These are phyloP conservation scores for Lissonota sp. DNA, from an alignment of 2,888 invertebrate genomes.

Conservation along the genomic window DNA sequence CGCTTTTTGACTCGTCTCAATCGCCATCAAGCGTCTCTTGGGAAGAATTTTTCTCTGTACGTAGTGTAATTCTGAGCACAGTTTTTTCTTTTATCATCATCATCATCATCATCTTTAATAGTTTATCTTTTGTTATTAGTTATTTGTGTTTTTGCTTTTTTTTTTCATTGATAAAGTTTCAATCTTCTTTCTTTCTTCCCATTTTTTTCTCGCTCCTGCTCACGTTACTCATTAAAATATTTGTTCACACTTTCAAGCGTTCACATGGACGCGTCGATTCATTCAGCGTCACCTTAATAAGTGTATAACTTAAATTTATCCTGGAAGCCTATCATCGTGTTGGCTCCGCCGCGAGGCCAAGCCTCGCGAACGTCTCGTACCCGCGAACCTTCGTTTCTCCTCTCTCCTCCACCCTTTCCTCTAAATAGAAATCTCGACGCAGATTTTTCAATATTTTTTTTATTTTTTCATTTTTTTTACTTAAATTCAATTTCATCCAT, in stretches of 20 bases:
- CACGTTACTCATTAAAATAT: constrained; percentile 78
- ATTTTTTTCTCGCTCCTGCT: constrained; percentile 45
- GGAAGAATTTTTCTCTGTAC: constrained; percentile 81
- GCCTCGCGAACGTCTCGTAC: constrained; percentile 54
- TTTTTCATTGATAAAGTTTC: constrained; percentile 43
- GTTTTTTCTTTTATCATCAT: constrained; percentile 68
- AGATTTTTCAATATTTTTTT: neutral
- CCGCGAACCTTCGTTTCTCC: constrained; percentile 7
- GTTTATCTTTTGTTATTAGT: constrained; percentile 33
- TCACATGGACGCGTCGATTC: constrained; percentile 72
- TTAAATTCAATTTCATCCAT: constrained; percentile 4
- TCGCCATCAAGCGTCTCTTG: constrained; percentile 63
- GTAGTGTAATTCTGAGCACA: constrained; percentile 75
- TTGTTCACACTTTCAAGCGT: constrained; percentile 81
- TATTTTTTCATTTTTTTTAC: constrained; percentile 7
- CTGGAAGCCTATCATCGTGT: constrained; percentile 81
- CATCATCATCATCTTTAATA: constrained; percentile 68
- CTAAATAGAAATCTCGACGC: constrained; percentile 4
- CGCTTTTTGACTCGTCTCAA: constrained; percentile 12
- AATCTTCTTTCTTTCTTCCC: constrained; percentile 44
- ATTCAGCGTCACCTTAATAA: constrained; percentile 76
- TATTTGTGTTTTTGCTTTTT: constrained; percentile 10
- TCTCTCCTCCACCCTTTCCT: neutral
- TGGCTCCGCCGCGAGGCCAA: constrained; percentile 58
- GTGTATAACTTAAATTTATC: constrained; percentile 82